Percentiles rank a stretch among this genome's conserved stretches.
Conservation (phyloP, 1,140 invertebrate species). For the Ctenoplectra terminalis region DNA sequence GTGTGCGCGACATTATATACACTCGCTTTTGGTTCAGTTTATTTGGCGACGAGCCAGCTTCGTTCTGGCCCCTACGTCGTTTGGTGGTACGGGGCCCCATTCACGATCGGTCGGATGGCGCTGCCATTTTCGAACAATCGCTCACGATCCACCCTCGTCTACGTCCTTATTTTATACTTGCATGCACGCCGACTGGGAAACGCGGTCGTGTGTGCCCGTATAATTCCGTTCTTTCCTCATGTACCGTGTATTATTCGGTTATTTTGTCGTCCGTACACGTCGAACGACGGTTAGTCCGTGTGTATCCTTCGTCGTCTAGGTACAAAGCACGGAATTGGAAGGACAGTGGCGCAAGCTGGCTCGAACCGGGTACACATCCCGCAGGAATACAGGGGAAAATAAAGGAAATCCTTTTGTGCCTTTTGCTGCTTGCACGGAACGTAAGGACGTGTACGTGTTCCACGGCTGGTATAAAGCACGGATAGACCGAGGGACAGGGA, state of each 20-base stretch:
- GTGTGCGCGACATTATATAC: slow-evolving; percentile 32
- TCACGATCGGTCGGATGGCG: slow-evolving; percentile 56
- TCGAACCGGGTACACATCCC: slow-evolving; percentile 23
- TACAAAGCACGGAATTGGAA: slow-evolving; percentile 15
- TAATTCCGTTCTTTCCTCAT: slow-evolving; percentile 34
- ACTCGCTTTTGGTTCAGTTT: slow-evolving; percentile 53
- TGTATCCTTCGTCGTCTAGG: slow-evolving; percentile 22
- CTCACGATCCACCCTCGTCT: slow-evolving; percentile 41
- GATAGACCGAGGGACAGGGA: neutral
- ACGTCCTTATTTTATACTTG: slow-evolving; percentile 38
- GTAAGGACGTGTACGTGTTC: slow-evolving; percentile 15
- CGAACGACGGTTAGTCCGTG: slow-evolving; percentile 51
- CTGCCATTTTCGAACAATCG: slow-evolving; percentile 70
- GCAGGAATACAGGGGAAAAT: slow-evolving; percentile 25
- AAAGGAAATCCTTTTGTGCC: slow-evolving; percentile 30
- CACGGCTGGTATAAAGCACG: slow-evolving; percentile 7
- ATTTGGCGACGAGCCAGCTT: slow-evolving; percentile 65
- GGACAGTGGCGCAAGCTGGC: slow-evolving; percentile 18
- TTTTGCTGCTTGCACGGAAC: slow-evolving; percentile 25
- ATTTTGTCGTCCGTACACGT: slow-evolving; percentile 72
- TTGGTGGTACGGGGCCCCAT: slow-evolving; percentile 30
- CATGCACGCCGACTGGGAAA: neutral
- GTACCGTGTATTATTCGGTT: slow-evolving; percentile 63
- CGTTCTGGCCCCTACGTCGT: slow-evolving; percentile 21
- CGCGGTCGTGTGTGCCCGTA: neutral